Evolutionary conservation across 92 coral and sea anemone genomes (phyloP), one percentile per base, ranked within the genome.

Genomic region (Chrysogorgia sp.): DNA sequence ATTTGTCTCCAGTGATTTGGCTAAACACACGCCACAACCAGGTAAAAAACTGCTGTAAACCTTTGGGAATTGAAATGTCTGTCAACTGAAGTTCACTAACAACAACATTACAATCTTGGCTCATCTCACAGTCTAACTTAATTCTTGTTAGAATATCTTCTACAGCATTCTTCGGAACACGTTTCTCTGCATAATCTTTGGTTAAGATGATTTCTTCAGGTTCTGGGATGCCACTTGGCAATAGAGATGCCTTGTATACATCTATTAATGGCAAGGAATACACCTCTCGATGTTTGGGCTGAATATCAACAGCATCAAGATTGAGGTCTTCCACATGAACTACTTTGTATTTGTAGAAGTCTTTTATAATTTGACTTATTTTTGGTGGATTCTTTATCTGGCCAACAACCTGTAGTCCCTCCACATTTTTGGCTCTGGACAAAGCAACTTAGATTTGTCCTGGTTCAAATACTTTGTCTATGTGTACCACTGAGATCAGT

Each of bases 371-470:
- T 66, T 35, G 30, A 23, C 37, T 66, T 14, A 53, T 23, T 15
- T 34, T 66, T 34, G 37, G 34, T 29, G 45, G 7, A 14, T 22
- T 1, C 52, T 66, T 53, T 34, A 21, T 66, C 14, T 34, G 22
- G 37, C 37, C 37, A 21, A 66, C 21, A 20, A 66, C 74, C 43
- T 12, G 26, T 66, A 66, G 37, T 2, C 74, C 74, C 2, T 9
- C 17, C 74, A 66, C 34, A 1, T 50, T 66, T 28, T 66, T 28
- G 21, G 37, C 21, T 34, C 81, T 74, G 10, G 80, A 74, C 23
- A 74, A 40, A 34, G 45, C 80, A 17, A 52, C 80, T 10, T 74
- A 53, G 52, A 31, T 45, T 40, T 62, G 68, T 29, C 80, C 80
- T 2, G 52, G 43, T 55, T 74, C 80, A 40, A 34, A 52, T 19